Evolutionary conservation across 2,888 invertebrate genomes (phyloP).

Genomic region (Agonopterix arenella): DNA sequence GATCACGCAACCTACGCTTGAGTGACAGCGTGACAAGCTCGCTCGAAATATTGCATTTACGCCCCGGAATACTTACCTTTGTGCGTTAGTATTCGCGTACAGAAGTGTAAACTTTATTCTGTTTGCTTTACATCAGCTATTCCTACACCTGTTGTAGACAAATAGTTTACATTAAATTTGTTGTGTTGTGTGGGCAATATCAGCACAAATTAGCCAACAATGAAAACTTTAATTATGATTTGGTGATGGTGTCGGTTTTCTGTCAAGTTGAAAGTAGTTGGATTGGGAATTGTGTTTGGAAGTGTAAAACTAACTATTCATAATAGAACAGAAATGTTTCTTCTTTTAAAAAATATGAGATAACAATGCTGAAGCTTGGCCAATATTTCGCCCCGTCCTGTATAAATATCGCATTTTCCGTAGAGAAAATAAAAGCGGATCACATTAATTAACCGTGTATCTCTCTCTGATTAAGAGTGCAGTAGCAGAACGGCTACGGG

Average conservation of each 20-base stretch:
- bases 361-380: too few relatives aligned
- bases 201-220: too few relatives aligned
- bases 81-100: constrained; percentile 19
- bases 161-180: not conserved
- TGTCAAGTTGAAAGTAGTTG: too few relatives aligned
- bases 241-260: too few relatives aligned
- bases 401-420: not conserved
- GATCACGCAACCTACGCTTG: constrained; percentile 46
- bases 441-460: constrained; percentile 71
- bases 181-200: not conserved
- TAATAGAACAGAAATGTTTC: too few relatives aligned
- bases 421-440: constrained; percentile 55
- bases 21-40: constrained; percentile 47
- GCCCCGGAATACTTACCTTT: constrained; percentile 18
- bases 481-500: constrained; percentile 40
- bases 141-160: too few relatives aligned
- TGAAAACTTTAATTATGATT: too few relatives aligned
- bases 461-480: constrained; percentile 71
- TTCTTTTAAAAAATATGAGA: too few relatives aligned
- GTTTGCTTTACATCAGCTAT: not conserved
- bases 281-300: too few relatives aligned
- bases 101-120: constrained; percentile 9
- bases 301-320: too few relatives aligned
- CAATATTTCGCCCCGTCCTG: not conserved
- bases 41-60: constrained; percentile 45